Evolutionary conservation across 2,113 vertebrate genomes (phyloP), one percentile per base, ranked within the genome.

Genomic region (Halcyon senegalensis): DNA sequence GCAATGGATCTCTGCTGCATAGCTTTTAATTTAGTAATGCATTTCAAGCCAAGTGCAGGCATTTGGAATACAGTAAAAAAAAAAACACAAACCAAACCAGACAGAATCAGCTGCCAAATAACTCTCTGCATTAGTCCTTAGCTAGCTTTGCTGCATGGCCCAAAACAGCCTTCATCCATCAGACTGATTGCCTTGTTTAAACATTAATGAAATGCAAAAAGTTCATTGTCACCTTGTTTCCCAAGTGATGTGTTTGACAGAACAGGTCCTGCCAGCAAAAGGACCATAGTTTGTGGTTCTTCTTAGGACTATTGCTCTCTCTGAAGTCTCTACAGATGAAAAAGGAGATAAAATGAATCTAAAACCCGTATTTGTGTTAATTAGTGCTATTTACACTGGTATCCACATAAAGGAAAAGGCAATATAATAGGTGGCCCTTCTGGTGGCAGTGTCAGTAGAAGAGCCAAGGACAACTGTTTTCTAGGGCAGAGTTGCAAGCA

Each of bases 1-100:
- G 76, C 87, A 51, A 10, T 85, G 53, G 39, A 9, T 74, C 39
- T 84, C 41, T 75, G 31, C 64, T 84, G 89, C 62, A 73, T 24
- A 76, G 58, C 41, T 90, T 93, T 95, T 87, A 82, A 96, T 94
- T 92, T 74, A 77, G 70, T 68, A 62, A 90, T 84, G 79, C 53
- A 62, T 92, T 94, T 82, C n/a, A 62, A 89, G 76, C 41, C 66
- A 53, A 69, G 31, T 24, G 16, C 33, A 74, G 50, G 48, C 33
- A 67, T 74, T 96, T 53, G 10, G 24, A 72, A 15, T 37, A 39
- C 11, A 50, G 35, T 50, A 30, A 59, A 79, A 33, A 59, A 79
- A 33, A 84, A 39, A 55, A 73, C 5, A 4, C 25, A 53, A 53
- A 53, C 23, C 50, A 51, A 51, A 51, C 12, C 50, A 81, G 59